Percentiles rank a stretch among this genome's conserved stretches.
These are phyloP conservation scores for Gopherus evgoodei DNA, from an alignment of 2,113 vertebrate species.

Conservation along the genomic window DNA sequence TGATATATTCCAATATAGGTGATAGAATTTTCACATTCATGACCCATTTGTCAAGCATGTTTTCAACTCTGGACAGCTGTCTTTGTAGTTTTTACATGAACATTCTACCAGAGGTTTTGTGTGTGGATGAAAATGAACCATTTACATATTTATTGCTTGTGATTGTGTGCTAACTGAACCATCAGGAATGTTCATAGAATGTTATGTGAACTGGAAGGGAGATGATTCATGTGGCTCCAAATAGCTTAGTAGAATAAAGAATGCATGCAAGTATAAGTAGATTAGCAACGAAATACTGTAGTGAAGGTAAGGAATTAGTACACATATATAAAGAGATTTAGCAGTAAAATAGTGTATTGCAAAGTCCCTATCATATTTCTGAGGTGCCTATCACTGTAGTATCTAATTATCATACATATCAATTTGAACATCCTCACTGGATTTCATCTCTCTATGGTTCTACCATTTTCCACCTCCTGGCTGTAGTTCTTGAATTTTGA, in stretches of 20 bases:
- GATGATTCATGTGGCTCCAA: constrained; percentile 55
- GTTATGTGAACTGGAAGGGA: constrained; percentile 62
- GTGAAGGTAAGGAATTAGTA: constrained; percentile 48
- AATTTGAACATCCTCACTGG: neutral
- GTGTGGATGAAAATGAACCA: constrained; percentile 63
- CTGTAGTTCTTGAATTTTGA: neutral
- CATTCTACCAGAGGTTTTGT: constrained; percentile 26
- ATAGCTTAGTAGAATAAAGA: constrained; percentile 67
- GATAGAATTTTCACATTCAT: neutral
- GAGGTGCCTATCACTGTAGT: constrained; percentile 32
- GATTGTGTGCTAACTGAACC: constrained; percentile 69
- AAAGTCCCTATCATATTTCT: constrained; percentile 41
- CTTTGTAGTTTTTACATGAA: constrained; percentile 9
- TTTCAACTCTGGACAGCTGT: constrained; percentile 1
- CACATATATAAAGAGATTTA: constrained; percentile 10
- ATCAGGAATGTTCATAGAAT: constrained; percentile 63
- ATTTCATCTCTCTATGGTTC: constrained; percentile 18
- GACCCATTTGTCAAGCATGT: neutral
- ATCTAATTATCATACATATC: constrained; percentile 44
- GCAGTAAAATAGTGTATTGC: neutral
- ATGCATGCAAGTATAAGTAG: constrained; percentile 59
- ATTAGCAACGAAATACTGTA: constrained; percentile 53
- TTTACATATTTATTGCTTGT: constrained; percentile 76
- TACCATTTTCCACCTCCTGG: constrained; percentile 2
- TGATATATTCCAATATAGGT: neutral